Percentiles rank a stretch among this genome's conserved stretches.
Conservation (phyloP, 1,140 invertebrate genomes). For the Zaprionus ornatus region DNA sequence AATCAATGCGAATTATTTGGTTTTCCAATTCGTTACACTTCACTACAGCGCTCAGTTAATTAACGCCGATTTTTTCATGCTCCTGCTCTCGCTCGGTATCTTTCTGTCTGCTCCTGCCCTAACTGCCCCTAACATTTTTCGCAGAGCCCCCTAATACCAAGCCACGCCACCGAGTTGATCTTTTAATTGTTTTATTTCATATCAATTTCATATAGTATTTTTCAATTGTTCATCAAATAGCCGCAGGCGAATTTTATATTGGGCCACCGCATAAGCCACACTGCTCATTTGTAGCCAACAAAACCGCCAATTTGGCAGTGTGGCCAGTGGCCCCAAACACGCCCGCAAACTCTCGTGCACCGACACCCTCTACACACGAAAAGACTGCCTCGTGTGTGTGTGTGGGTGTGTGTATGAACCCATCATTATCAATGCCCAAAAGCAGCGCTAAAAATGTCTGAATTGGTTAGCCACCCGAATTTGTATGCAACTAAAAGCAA, state of each 20-base stretch:
- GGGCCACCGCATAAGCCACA: slow-evolving; percentile 52
- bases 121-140: neutral
- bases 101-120: neutral
- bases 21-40: slow-evolving; percentile 81
- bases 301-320: slow-evolving; percentile 76
- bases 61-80: slow-evolving; percentile 52
- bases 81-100: neutral
- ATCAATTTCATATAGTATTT: slow-evolving; percentile 32
- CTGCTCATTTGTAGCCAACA: slow-evolving; percentile 69
- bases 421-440: slow-evolving; percentile 30
- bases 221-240: slow-evolving; percentile 65
- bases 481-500: slow-evolving; percentile 22
- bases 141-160: slow-evolving; percentile 10
- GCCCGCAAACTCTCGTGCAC: slow-evolving; percentile 8
- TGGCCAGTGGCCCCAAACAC: slow-evolving; percentile 29
- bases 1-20: slow-evolving; percentile 82
- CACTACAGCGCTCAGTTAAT: slow-evolving; percentile 59
- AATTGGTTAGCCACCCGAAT: slow-evolving; percentile 24
- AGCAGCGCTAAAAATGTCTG: slow-evolving; percentile 18
- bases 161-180: slow-evolving; percentile 30
- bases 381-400: neutral
- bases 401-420: neutral
- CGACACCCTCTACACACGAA: neutral
- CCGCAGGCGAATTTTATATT: slow-evolving; percentile 69
- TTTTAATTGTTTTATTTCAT: slow-evolving; percentile 60